Base-by-base conservation (phyloP, 2,888 invertebrate species). In the Epistrophe eligans region DNA sequence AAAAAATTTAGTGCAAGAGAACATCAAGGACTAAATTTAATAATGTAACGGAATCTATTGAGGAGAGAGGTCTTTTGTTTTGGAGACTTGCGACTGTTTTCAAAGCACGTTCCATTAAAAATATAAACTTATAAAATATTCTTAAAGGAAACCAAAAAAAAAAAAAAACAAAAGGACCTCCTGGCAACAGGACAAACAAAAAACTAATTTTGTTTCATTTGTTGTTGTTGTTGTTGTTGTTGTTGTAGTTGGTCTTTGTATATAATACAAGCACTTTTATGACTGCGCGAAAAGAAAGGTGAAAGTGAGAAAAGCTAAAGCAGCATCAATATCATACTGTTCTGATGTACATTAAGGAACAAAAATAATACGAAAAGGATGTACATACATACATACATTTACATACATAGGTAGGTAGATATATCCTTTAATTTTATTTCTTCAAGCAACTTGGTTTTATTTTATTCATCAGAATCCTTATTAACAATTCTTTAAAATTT, bases 41-140 rank as follows among this genome's bases (percentile, higher is more conserved):
- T 84, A 84, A 84, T 84, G 84, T 84, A 84, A 80, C 84, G 72
- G 24, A 84, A 84, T 84, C 80, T 66, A 80, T 84, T 84, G 71
- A 64, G 70, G 43, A 76, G 43, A 19, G 9, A 24, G 24, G 24
- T 71, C 79, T 57, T 79, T 79, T 84, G 83, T 84, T 79, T 62
- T 24, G 15, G 17, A 38, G 11, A 28, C 70, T 50, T 70, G 24
- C 24, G 24, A 48, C 13, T 64, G 64, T 62, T 55, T 55, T 48
- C 66, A 38, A 24, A 58, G 9, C 73, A 73, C 66, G 38, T 66
- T 66, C 73, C 64, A 79, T 48, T 64, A 73, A 57, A 64, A 28
- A 50, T 15, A 38, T 19, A 40, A 62, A 62, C 62, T 62, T 66
- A 32, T 32, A 66, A 50, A 32, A 35, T 50, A 50, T 67, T 43